A percentile compares a stretch with the other conserved stretches of the same genome.
Conservation (phyloP, 1,140 invertebrate species). For the Melanaphis sacchari region DNA sequence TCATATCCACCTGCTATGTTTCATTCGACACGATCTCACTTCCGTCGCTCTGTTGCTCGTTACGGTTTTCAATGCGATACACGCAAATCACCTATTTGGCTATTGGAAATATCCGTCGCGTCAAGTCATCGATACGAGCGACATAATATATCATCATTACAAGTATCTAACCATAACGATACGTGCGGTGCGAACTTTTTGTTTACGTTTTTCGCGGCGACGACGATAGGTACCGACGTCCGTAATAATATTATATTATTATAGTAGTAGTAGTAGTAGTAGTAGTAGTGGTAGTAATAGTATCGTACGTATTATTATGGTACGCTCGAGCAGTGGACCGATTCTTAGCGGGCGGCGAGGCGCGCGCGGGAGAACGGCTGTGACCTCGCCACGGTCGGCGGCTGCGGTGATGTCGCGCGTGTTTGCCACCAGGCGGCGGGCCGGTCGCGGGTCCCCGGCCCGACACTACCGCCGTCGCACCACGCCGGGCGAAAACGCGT, state of each 20-base stretch:
- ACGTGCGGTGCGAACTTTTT: not conserved
- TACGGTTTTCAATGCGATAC: not conserved
- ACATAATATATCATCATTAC: not conserved
- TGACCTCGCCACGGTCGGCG: conserved; percentile 40
- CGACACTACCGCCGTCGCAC: not conserved
- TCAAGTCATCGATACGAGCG: not conserved
- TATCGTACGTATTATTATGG: not conserved
- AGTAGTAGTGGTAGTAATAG: no score
- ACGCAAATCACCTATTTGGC: not conserved
- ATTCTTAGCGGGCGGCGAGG: not conserved
- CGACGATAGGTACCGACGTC: not conserved
- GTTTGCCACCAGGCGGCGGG: conserved; percentile 44
- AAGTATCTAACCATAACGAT: no score
- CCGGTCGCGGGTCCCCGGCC: conserved; percentile 1
- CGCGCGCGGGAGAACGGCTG: conserved; percentile 10
- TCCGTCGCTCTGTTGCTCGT: no score
- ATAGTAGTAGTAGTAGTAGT: no score
- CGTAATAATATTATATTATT: not conserved
- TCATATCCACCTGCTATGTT: no score
- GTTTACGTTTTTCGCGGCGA: conserved; percentile 39
- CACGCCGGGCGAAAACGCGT: conserved; percentile 51
- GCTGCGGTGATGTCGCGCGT: conserved; percentile 14
- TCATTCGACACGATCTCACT: not conserved
- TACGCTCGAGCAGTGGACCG: not conserved
- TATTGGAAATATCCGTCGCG: not conserved